Evolutionary conservation across 2,888 invertebrate genomes (phyloP).

Genomic region (Microctonus aethiopoides): DNA sequence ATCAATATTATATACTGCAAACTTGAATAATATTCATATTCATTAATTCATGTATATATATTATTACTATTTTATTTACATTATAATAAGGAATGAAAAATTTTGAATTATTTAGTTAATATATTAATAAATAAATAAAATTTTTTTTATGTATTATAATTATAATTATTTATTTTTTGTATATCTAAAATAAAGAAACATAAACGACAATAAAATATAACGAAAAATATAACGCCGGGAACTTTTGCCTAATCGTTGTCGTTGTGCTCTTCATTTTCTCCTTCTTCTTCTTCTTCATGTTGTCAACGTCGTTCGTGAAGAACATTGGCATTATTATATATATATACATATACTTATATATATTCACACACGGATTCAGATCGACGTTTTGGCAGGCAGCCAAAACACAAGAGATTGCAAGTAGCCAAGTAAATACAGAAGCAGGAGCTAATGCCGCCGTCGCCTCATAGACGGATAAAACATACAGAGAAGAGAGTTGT

Average conservation of each 20-base stretch:
- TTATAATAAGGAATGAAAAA: no score
- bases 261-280: no score
- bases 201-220: background rate
- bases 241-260: background rate
- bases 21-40: no score
- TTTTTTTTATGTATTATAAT: no score
- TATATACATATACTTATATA: background rate
- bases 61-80: no score
- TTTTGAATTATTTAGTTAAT: no score
- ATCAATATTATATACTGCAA: no score
- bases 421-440: conserved; percentile 47
- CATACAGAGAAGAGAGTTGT: conserved; percentile 12
- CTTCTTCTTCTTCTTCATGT: background rate
- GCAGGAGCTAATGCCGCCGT: conserved; percentile 29
- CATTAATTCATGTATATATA: no score
- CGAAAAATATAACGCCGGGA: background rate
- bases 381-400: conserved; percentile 40
- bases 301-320: background rate
- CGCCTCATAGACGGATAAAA: conserved; percentile 31
- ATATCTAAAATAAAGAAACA: background rate
- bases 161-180: no score
- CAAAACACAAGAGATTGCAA: conserved; percentile 41
- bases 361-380: conserved; percentile 22
- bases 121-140: no score
- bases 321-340: background rate